phyloP scores from a whole-genome alignment of 1,140 invertebrate species.

The Rhizoglyphus robini region DNA sequence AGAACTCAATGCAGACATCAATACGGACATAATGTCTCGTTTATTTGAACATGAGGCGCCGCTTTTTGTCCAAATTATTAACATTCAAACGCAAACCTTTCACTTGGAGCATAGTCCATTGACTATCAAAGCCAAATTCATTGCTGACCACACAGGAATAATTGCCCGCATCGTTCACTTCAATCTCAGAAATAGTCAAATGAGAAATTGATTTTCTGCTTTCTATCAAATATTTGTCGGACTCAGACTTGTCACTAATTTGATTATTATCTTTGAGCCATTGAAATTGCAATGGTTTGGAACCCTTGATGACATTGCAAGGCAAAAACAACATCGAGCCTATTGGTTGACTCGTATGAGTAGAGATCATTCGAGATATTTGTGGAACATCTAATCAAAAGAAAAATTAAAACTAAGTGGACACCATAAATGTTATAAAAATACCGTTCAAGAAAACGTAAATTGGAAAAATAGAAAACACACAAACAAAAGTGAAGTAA shows the following conservation, averaged over 20 bases:
- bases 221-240: not conserved
- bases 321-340: not conserved
- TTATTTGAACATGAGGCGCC: not conserved
- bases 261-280: not conserved
- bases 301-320: not conserved
- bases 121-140: not conserved
- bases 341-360: not conserved
- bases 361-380: not conserved
- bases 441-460: too few species aligned
- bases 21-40: too few species aligned
- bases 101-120: not conserved
- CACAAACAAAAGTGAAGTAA: too few species aligned
- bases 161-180: constrained; percentile 27
- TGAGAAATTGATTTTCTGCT: not conserved
- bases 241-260: not conserved
- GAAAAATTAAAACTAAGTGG: too few species aligned
- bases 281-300: not conserved
- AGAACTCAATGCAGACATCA: not conserved
- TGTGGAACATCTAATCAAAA: not conserved
- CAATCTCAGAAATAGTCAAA: constrained; percentile 22
- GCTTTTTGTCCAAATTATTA: not conserved
- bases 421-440: too few species aligned
- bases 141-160: constrained; percentile 14
- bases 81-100: constrained; percentile 6
- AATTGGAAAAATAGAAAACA: too few species aligned